Percentiles rank a stretch among this genome's conserved stretches.
These are phyloP conservation scores for Etheostoma perlongum DNA, from an alignment of 2,797 vertebrate species.

Conservation along the genomic window DNA sequence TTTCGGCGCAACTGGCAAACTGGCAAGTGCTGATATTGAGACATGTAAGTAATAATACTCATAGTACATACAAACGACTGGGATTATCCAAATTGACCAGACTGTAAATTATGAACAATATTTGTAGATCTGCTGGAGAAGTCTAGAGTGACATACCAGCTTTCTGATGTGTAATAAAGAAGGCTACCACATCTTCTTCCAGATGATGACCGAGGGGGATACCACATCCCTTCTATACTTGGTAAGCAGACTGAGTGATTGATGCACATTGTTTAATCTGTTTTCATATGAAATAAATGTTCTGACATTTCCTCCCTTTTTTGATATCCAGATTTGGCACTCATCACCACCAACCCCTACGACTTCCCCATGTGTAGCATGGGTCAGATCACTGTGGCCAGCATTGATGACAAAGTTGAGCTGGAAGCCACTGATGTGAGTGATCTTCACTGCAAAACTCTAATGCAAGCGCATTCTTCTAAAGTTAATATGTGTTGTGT, in stretches of 20 bases:
- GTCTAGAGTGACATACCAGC: conserved; percentile 81
- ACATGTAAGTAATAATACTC: too few species aligned
- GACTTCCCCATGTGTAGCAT: conserved; percentile 89
- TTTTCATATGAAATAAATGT: neutral
- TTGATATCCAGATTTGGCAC: conserved; percentile 85
- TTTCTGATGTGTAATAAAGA: conserved; percentile 88
- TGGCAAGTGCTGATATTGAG: too few species aligned
- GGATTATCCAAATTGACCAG: too few species aligned
- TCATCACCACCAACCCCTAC: conserved; percentile 91
- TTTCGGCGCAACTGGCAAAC: conserved; percentile 84
- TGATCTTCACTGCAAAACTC: conserved; percentile 8
- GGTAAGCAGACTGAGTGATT: conserved; percentile 74
- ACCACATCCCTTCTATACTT: too few species aligned
- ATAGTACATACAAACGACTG: too few species aligned
- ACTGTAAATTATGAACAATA: too few species aligned
- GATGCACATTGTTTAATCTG: too few species aligned
- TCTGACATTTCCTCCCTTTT: too few species aligned
- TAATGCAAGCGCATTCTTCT: too few species aligned
- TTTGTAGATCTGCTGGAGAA: too few species aligned
- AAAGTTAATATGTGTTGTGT: too few species aligned
- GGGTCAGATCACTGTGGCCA: conserved; percentile 90
- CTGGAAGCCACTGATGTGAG: conserved; percentile 92
- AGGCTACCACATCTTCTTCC: conserved; percentile 92
- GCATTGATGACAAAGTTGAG: conserved; percentile 91
- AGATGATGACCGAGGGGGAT: conserved; percentile 90